Evolutionary conservation across 2,113 vertebrate genomes (phyloP), one percentile per base, ranked within the genome.

Genomic region (Pedionomus torquatus): DNA sequence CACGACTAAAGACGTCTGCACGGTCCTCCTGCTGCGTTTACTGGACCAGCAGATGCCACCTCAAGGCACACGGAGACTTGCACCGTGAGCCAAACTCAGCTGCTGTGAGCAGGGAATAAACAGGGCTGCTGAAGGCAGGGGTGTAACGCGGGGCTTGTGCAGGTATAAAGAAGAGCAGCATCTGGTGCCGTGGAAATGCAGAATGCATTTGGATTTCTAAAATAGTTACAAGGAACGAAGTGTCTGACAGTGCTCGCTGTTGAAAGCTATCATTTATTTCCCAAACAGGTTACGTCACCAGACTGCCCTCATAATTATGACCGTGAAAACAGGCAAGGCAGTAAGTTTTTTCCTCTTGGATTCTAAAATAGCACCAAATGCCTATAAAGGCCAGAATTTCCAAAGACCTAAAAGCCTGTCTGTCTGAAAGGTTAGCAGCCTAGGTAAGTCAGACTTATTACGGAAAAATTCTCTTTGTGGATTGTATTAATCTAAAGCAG

Each of bases 181-280:
- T 77, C 77, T 85, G 66, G 70, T 88, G 74, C 78, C 61, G n/a
- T 69, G 63, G 48, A 85, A 91, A 44, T 13, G 15, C 58, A 91
- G 87, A 90, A 65, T 74, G 41, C 72, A 90, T 91, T 86, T 83
- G 88, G 58, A 41, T 93, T 87, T 93, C 95, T 91, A 77, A 95
- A 97, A 96, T 70, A 83, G 91, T 85, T 91, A 94, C 75, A 93
- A 89, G 87, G 75, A 76, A 49, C 0, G 0, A 95, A 77, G 87
- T 89, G 95, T 89, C 91, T 96, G 89, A 93, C 91, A 94, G 91
- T 25, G 24, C 23, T 94, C 2, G 0, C 82, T 91, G 84, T 58
- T 94, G 95, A 96, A 96, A 96, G 87, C 91, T 77, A 82, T 95
- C 70, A 93, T 97, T 97, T 93, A 88, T 96, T 96, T 94, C 87